Conservation (phyloP, 2,888 invertebrate genomes). For the Melinopterus prodromus region DNA sequence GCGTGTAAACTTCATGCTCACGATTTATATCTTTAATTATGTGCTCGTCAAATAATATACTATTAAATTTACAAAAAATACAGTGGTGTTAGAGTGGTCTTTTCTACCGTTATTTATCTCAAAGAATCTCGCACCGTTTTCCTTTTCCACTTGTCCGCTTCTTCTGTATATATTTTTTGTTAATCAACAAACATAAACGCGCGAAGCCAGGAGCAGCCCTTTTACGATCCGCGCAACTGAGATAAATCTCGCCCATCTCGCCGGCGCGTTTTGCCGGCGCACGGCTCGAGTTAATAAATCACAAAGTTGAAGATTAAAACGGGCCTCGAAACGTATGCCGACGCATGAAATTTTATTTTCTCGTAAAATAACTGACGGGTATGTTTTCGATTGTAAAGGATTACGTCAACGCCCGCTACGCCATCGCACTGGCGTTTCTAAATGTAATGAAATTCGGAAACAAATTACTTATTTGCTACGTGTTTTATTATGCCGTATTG, state of each 20-base stretch:
- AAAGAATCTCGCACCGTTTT: background rate
- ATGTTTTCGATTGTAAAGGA: background rate
- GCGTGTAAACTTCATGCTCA: too few relatives aligned
- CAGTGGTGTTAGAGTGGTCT: too few relatives aligned
- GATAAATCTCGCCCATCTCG: background rate
- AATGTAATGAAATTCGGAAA: background rate
- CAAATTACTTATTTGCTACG: background rate
- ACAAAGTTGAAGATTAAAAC: slow-evolving; percentile 4
- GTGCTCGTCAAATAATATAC: too few relatives aligned
- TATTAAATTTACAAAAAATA: too few relatives aligned
- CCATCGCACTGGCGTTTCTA: background rate
- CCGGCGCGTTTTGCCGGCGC: background rate
- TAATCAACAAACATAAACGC: background rate
- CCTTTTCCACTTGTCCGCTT: background rate
- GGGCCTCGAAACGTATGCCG: slow-evolving; percentile 4
- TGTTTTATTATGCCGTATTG: background rate
- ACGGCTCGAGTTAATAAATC: background rate
- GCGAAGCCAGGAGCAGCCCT: background rate
- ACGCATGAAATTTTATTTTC: slow-evolving; percentile 4
- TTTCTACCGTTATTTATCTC: background rate
- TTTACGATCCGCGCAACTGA: slow-evolving; percentile 4
- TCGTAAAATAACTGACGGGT: background rate
- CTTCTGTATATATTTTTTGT: background rate
- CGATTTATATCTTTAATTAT: too few relatives aligned
- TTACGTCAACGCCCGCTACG: background rate